Conservation (phyloP, 2,888 invertebrate species). For the Merodon equestris region DNA sequence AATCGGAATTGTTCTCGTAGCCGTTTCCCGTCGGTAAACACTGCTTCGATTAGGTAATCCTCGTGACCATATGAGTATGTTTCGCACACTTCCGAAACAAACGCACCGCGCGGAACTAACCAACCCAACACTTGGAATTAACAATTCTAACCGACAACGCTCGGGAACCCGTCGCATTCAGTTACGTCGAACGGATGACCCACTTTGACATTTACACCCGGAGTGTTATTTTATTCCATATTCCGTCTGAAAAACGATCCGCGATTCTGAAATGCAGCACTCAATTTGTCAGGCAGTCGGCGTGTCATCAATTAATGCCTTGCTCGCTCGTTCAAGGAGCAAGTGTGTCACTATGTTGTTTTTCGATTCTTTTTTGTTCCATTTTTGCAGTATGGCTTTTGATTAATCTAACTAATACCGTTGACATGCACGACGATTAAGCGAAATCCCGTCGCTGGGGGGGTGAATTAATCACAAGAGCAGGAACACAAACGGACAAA, state of each 20-base stretch:
- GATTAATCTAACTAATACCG: constrained; percentile 55
- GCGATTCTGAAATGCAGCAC: constrained; percentile 58
- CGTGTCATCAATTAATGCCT: constrained; percentile 58
- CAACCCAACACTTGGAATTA: constrained; percentile 10
- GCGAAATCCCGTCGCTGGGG: constrained; percentile 27
- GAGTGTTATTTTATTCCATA: constrained; percentile 33
- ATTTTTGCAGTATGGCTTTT: constrained; percentile 15
- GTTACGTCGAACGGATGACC: constrained; percentile 49
- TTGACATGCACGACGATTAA: constrained; percentile 49
- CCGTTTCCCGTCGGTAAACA: constrained; percentile 54
- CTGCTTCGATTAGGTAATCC: constrained; percentile 9
- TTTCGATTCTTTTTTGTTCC: constrained; percentile 26
- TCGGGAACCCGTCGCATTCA: not conserved
- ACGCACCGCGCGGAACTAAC: constrained; percentile 21
- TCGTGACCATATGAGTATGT: not conserved
- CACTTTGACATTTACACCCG: constrained; percentile 50
- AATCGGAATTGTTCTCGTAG: too few species aligned
- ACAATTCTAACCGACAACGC: too few species aligned
- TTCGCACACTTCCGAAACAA: constrained; percentile 50
- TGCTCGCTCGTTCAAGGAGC: constrained; percentile 33
- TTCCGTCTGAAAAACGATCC: constrained; percentile 63
- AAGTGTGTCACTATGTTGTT: constrained; percentile 56
- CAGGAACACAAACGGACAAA: constrained; percentile 7
- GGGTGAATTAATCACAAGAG: constrained; percentile 47
- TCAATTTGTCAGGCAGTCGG: constrained; percentile 59